Conservation (phyloP, 2,113 vertebrate genomes). For the Archilochus colubris region DNA sequence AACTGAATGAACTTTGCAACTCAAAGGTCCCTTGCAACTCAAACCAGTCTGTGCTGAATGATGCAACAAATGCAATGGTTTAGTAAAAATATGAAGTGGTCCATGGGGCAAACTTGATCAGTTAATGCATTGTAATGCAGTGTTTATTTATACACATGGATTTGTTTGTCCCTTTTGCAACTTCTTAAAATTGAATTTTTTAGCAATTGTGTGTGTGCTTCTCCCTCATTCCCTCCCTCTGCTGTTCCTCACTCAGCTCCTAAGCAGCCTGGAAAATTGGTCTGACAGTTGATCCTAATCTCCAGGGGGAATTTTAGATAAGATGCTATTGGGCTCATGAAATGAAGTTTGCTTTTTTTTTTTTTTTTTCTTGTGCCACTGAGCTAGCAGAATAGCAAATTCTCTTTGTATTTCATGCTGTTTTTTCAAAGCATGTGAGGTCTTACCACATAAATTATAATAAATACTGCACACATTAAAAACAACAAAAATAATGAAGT, state of each 20-base stretch:
- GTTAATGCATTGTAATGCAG: rapidly evolving
- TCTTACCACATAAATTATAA: background rate
- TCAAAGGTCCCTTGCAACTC: too few relatives aligned
- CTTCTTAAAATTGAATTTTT: background rate
- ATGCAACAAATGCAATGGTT: background rate
- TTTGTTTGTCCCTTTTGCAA: background rate
- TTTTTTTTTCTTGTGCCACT: background rate
- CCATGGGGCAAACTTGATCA: rapidly evolving
- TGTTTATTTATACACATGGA: background rate
- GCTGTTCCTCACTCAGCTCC: background rate
- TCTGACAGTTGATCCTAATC: constrained; percentile 34
- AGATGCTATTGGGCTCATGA: background rate
- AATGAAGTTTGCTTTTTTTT: background rate
- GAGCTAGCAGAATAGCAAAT: background rate
- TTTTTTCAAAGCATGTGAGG: background rate
- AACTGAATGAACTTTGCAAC: too few relatives aligned
- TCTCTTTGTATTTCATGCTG: background rate
- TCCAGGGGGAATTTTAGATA: constrained; percentile 35
- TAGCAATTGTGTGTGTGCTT: background rate
- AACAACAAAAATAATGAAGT: background rate
- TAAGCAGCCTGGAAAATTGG: constrained; percentile 21
- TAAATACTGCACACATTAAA: background rate
- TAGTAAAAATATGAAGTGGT: background rate
- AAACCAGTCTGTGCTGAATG: background rate
- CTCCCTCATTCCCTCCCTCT: background rate